phyloP scores from a whole-genome alignment of 2,888 invertebrate species.

The Epistrophella euchroma region DNA sequence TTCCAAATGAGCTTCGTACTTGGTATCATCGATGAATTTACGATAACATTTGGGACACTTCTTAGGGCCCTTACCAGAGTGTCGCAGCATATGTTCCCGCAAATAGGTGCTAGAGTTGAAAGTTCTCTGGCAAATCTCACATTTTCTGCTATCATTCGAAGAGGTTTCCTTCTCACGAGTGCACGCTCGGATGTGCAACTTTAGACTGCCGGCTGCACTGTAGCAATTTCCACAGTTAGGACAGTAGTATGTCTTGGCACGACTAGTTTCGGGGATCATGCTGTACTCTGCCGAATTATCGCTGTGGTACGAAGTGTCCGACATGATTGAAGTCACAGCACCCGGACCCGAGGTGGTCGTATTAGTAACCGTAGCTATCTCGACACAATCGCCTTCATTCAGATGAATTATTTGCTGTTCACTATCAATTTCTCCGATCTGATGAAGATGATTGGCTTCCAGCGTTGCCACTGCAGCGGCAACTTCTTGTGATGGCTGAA shows the following conservation, averaged over 20 bases:
- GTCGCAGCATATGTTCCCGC: conserved; percentile 83
- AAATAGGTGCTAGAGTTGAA: conserved; percentile 83
- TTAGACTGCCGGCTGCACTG: conserved; percentile 82
- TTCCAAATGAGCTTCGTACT: conserved; percentile 81
- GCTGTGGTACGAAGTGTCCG: conserved; percentile 58
- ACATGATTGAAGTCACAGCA: conserved; percentile 1
- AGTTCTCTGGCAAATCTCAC: conserved; percentile 82
- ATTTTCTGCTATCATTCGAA: conserved; percentile 81
- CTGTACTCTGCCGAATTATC: conserved; percentile 69
- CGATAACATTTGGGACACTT: conserved; percentile 83
- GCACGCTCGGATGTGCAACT: conserved; percentile 83
- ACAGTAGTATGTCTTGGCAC: conserved; percentile 82
- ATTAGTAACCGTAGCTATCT: conserved; percentile 75
- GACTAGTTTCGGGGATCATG: conserved; percentile 73
- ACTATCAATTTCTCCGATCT: conserved; percentile 75
- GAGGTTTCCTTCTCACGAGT: conserved; percentile 82
- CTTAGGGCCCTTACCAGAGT: conserved; percentile 82
- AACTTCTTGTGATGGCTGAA: conserved; percentile 80
- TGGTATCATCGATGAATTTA: conserved; percentile 82
- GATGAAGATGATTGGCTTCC: conserved; percentile 76
- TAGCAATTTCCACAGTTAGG: conserved; percentile 83
- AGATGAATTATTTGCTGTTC: conserved; percentile 81
- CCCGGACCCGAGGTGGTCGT: conserved; percentile 72
- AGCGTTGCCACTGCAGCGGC: conserved; percentile 81
- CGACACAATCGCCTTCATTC: conserved; percentile 59